Percentiles rank a stretch among this genome's conserved stretches.
phyloP scores from a whole-genome alignment of 2,888 invertebrate species.

The Drosophila helvetica region DNA sequence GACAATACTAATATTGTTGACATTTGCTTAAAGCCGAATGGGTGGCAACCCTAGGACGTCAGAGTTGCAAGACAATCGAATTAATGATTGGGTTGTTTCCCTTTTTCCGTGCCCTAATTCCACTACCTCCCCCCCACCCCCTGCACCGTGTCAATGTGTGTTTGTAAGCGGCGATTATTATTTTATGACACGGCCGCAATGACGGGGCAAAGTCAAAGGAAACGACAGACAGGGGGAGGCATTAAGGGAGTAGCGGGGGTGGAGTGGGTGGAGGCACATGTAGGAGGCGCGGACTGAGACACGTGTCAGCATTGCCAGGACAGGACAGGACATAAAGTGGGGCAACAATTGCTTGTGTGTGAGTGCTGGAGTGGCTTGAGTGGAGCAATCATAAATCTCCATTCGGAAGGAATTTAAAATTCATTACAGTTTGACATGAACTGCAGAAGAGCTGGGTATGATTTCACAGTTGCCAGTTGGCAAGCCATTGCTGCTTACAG shows the following conservation, averaged over 20 bases:
- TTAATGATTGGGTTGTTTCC: conserved; percentile 44
- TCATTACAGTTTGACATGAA: conserved; percentile 48
- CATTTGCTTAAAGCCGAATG: conserved; percentile 27
- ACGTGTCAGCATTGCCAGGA: conserved; percentile 42
- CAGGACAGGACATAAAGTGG: conserved; percentile 24
- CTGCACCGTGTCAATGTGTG: conserved; percentile 29
- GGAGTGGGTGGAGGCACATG: not conserved
- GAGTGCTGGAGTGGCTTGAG: not conserved
- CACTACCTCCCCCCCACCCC: not conserved
- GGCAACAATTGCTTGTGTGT: conserved; percentile 36
- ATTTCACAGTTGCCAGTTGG: not conserved
- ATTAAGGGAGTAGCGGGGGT: not conserved
- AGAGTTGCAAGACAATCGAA: conserved; percentile 41
- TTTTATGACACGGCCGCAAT: conserved; percentile 60
- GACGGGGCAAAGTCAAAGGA: conserved; percentile 29
- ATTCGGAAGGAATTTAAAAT: conserved; percentile 39
- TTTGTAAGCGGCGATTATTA: conserved; percentile 70
- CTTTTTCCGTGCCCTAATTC: not conserved
- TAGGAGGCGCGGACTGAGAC: conserved; percentile 15
- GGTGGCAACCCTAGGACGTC: conserved; percentile 27
- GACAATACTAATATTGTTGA: conserved; percentile 44
- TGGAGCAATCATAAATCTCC: conserved; percentile 44
- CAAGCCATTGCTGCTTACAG: not conserved
- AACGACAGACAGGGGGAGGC: not conserved
- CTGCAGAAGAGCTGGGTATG: not conserved